Conservation (phyloP, 1,140 invertebrate genomes). For the Zophobas atratus region DNA sequence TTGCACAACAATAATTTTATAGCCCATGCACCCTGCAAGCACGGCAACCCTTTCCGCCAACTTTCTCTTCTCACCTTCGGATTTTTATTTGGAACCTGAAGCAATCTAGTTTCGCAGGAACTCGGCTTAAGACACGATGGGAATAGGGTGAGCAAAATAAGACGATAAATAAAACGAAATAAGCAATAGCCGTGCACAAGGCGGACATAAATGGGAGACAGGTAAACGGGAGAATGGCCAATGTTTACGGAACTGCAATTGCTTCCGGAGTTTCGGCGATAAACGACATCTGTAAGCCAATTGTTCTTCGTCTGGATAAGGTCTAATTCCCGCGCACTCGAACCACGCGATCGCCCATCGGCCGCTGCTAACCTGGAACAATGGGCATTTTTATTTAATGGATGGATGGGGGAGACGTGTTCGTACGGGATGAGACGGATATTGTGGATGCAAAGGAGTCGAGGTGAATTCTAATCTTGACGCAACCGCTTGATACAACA, state of each 20-base stretch:
- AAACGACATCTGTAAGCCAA: conserved; percentile 57
- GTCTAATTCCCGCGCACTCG: conserved; percentile 29
- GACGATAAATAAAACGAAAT: conserved; percentile 64
- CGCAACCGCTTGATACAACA: neutral
- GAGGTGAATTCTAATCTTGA: conserved; percentile 12
- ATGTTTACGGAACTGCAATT: conserved; percentile 57
- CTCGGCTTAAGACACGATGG: conserved; percentile 13
- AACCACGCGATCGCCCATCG: conserved; percentile 21
- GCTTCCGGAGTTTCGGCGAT: conserved; percentile 55
- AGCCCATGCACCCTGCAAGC: neutral
- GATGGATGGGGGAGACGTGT: neutral
- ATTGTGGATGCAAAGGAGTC: conserved; percentile 31
- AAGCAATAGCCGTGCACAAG: conserved; percentile 57
- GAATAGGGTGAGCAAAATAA: conserved; percentile 57
- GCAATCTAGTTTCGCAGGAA: conserved; percentile 37
- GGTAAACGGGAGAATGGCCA: conserved; percentile 54
- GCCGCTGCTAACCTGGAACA: conserved; percentile 9
- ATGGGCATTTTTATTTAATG: conserved; percentile 38
- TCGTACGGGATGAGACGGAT: too few relatives aligned
- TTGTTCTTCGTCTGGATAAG: conserved; percentile 52
- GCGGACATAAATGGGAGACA: conserved; percentile 55
- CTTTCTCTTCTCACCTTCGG: conserved; percentile 39
- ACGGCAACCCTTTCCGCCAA: neutral
- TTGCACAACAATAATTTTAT: conserved; percentile 41
- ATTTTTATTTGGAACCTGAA: conserved; percentile 13